Evolutionary conservation across 2,797 vertebrate genomes (phyloP).

Genomic region (Geotrypetes seraphini): DNA sequence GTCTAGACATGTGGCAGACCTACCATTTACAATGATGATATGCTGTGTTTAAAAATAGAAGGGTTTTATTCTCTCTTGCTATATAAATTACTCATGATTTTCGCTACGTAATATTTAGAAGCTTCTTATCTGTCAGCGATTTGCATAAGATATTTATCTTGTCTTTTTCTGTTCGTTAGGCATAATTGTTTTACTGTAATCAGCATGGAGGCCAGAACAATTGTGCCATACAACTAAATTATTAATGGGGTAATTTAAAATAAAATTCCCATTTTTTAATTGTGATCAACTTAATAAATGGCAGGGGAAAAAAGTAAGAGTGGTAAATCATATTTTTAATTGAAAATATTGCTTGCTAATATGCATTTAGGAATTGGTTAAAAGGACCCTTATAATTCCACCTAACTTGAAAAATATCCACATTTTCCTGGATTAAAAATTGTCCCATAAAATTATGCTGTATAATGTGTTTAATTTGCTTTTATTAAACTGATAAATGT

Average conservation of each 20-base stretch:
- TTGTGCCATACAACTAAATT: slow-evolving; percentile 30
- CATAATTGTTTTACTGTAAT: slow-evolving; percentile 32
- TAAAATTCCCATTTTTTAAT: slow-evolving; percentile 34
- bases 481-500: slow-evolving; percentile 88
- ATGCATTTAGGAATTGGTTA: slow-evolving; percentile 37
- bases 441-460: slow-evolving; percentile 69
- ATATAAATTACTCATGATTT: background rate
- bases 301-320: slow-evolving; percentile 14
- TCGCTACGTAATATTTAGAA: slow-evolving; percentile 1
- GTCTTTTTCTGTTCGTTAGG: slow-evolving; percentile 15
- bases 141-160: slow-evolving; percentile 34
- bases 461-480: slow-evolving; percentile 81
- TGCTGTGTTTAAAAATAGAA: background rate
- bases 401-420: slow-evolving; percentile 44
- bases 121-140: slow-evolving; percentile 5
- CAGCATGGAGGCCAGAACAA: slow-evolving; percentile 23
- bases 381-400: slow-evolving; percentile 31
- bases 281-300: slow-evolving; percentile 31
- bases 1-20: background rate
- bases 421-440: slow-evolving; percentile 60
- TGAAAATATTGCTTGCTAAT: slow-evolving; percentile 36
- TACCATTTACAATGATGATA: background rate
- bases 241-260: slow-evolving; percentile 36
- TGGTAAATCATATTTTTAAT: slow-evolving; percentile 37
- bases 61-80: background rate